Evolutionary conservation across 2,797 vertebrate species (phyloP).

Genomic region (Lithobates sylvaticus): DNA sequence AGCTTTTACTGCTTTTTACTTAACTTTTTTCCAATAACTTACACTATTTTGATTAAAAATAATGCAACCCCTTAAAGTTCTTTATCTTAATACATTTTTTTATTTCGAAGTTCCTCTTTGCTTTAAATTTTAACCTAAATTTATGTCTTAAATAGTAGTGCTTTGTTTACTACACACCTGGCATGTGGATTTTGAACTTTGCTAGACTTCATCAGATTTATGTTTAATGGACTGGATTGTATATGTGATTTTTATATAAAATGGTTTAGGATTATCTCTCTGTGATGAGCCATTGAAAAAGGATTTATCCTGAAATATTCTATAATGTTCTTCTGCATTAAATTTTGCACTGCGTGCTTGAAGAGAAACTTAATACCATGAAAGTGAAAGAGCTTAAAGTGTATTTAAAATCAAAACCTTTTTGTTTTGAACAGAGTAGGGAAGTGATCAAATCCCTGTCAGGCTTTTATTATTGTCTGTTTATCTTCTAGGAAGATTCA

Average conservation of each 20-base stretch:
- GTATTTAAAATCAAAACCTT: neutral
- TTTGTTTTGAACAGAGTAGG: neutral
- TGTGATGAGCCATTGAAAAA: neutral
- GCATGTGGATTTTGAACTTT: neutral
- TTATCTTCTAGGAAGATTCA: no score
- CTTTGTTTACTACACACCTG: neutral
- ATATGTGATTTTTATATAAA: neutral
- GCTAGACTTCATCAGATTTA: neutral
- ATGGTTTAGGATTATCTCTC: neutral
- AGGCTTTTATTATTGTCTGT: no score
- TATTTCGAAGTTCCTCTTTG: neutral
- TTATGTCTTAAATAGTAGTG: neutral
- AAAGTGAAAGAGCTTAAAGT: neutral
- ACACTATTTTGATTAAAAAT: no score
- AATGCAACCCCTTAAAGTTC: no score
- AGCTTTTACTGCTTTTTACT: no score
- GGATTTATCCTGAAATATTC: neutral
- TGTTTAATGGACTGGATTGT: neutral
- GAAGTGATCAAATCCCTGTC: neutral
- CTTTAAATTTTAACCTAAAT: neutral
- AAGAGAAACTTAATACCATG: neutral
- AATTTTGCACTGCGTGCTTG: neutral
- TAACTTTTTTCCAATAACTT: no score
- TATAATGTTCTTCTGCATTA: neutral
- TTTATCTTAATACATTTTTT: neutral